Conservation (phyloP, 2,797 vertebrate species). For the Syngnathus rostellatus region DNA sequence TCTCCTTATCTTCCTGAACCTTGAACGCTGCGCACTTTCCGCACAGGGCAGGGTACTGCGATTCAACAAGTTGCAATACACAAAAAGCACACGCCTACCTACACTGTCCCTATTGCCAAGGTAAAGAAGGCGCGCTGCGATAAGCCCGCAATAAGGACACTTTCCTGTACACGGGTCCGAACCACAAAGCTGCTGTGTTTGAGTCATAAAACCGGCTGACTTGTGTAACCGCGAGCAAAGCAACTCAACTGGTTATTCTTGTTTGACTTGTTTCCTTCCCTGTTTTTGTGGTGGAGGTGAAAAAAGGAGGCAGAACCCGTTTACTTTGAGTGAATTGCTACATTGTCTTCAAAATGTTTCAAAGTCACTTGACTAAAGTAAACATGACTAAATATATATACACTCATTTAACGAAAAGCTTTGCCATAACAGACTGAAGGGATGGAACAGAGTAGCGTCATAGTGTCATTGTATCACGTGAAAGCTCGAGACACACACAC, state of each 20-base stretch:
- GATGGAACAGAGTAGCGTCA: slow-evolving; percentile 29
- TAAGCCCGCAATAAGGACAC: slow-evolving; percentile 38
- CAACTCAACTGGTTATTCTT: slow-evolving; percentile 35
- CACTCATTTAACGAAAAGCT: slow-evolving; percentile 4
- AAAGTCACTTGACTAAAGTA: not conserved
- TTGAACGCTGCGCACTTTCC: slow-evolving; percentile 54
- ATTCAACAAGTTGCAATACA: slow-evolving; percentile 55
- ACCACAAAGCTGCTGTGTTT: slow-evolving; percentile 8
- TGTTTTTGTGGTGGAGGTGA: slow-evolving; percentile 8
- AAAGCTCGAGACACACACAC: slow-evolving; percentile 29
- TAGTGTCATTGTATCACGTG: slow-evolving; percentile 47
- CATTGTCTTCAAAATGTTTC: not conserved
- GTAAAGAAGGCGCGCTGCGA: slow-evolving; percentile 19
- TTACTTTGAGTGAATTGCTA: not conserved
- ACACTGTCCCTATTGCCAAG: slow-evolving; percentile 20
- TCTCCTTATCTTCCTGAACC: slow-evolving; percentile 68
- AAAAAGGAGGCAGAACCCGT: slow-evolving; percentile 17
- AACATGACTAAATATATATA: not conserved
- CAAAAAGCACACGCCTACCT: slow-evolving; percentile 16
- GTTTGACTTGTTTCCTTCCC: slow-evolving; percentile 38
- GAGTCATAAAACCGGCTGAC: slow-evolving; percentile 20
- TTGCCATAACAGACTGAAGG: slow-evolving; percentile 29
- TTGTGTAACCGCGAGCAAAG: slow-evolving; percentile 28
- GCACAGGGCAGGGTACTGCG: slow-evolving; percentile 49
- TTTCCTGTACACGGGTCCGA: slow-evolving; percentile 20